These are phyloP conservation scores for Pantherophis vulpinus DNA, from an alignment of 2,797 vertebrate species.

Conservation along the genomic window DNA sequence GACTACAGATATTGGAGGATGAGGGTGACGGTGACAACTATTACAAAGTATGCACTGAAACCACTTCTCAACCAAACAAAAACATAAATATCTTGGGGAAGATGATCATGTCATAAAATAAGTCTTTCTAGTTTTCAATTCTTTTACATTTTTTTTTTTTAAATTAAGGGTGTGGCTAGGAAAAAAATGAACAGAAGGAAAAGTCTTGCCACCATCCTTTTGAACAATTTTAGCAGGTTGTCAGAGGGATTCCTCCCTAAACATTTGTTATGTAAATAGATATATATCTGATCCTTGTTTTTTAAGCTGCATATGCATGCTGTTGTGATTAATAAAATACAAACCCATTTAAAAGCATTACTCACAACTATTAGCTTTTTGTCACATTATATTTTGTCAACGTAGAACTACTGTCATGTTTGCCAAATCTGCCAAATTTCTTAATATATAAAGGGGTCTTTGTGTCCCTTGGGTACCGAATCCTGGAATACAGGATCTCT, in stretches of 20 bases:
- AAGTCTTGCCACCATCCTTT: background rate
- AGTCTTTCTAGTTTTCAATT: background rate
- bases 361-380: background rate
- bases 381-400: background rate
- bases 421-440: background rate
- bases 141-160: background rate
- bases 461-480: background rate
- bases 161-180: background rate
- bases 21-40: background rate
- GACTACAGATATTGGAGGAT: background rate
- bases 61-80: background rate
- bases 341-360: background rate
- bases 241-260: background rate
- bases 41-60: background rate
- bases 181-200: background rate
- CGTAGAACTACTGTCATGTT: background rate
- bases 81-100: background rate
- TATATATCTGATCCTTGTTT: background rate
- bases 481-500: background rate
- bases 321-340: background rate
- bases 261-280: background rate
- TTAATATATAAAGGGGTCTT: background rate
- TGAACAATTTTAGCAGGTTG: background rate
- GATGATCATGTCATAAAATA: background rate
- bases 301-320: background rate